Evolutionary conservation across 2,797 vertebrate genomes (phyloP).

Genomic region (Acrocephalus scirpaceus): DNA sequence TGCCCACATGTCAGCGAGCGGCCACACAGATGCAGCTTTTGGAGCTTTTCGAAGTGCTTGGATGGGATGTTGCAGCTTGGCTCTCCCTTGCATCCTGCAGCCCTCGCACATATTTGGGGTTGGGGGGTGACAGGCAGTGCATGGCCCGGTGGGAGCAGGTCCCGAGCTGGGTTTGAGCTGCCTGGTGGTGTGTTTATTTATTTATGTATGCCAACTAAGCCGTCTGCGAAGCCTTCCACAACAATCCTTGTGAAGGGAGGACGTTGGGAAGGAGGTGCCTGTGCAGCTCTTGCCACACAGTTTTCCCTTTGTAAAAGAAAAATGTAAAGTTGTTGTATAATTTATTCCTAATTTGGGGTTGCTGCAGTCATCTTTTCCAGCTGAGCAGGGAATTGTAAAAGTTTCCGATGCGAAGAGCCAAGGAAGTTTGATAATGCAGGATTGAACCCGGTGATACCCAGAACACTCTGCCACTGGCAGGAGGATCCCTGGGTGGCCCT

Average conservation of each 20-base stretch:
- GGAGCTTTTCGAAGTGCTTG: neutral
- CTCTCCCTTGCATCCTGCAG: neutral
- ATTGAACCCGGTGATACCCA: neutral
- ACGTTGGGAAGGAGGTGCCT: constrained; percentile 18
- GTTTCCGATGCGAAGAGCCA: constrained; percentile 58
- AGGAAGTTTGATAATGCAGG: constrained; percentile 42
- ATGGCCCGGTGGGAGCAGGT: neutral
- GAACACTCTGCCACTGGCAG: neutral
- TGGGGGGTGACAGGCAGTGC: neutral
- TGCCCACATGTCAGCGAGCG: neutral
- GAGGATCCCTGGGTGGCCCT: neutral
- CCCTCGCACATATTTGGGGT: neutral
- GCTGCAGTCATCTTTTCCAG: constrained; percentile 68
- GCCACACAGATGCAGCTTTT: neutral
- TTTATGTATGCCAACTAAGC: neutral
- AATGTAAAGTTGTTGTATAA: constrained; percentile 68
- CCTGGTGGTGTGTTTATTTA: neutral
- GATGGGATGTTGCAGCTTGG: neutral
- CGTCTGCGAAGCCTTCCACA: neutral
- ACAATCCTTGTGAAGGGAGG: neutral
- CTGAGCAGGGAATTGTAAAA: constrained; percentile 53
- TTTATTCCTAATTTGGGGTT: constrained; percentile 72
- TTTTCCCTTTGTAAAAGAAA: constrained; percentile 58
- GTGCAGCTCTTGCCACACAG: constrained; percentile 18
- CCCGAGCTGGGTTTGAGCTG: neutral